A percentile compares a stretch with the other conserved stretches of the same genome.
phyloP scores from a whole-genome alignment of 2,113 vertebrate genomes.

The Heterochromis multidens region DNA sequence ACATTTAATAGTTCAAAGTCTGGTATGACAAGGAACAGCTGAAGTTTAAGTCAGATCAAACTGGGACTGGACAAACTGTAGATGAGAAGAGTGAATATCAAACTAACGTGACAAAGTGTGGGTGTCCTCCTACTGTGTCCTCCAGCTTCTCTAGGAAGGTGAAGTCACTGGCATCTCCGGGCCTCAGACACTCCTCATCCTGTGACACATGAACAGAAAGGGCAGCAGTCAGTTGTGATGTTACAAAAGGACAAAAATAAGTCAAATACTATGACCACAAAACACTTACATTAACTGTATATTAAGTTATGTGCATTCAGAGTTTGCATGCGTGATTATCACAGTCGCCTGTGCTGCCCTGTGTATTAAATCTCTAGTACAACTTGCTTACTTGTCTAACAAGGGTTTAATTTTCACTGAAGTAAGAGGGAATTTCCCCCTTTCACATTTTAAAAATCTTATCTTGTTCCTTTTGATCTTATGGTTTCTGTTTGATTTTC shows the following conservation, averaged over 20 bases:
- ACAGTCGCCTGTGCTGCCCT: neutral
- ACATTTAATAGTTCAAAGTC: neutral
- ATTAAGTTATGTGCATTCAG: neutral
- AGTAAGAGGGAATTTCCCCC: neutral
- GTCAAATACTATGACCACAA: neutral
- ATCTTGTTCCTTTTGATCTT: neutral
- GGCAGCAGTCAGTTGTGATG: neutral
- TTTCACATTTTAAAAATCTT: neutral
- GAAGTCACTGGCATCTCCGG: constrained; percentile 91
- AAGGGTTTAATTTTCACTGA: neutral
- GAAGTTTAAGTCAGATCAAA: neutral
- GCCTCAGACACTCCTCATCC: constrained; percentile 96
- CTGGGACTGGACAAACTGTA: neutral
- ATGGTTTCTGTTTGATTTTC: neutral
- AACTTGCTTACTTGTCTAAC: neutral
- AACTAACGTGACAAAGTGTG: constrained; percentile 95
- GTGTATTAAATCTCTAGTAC: neutral
- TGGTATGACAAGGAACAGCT: neutral
- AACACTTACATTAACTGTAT: neutral
- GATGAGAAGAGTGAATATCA: neutral
- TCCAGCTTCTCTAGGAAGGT: constrained; percentile 97
- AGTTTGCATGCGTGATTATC: neutral
- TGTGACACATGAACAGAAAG: constrained; percentile 39
- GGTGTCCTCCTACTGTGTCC: constrained; percentile 87
- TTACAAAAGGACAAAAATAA: neutral